Conservation (phyloP, 2,797 vertebrate genomes). For the Halcyon leucocephala region DNA sequence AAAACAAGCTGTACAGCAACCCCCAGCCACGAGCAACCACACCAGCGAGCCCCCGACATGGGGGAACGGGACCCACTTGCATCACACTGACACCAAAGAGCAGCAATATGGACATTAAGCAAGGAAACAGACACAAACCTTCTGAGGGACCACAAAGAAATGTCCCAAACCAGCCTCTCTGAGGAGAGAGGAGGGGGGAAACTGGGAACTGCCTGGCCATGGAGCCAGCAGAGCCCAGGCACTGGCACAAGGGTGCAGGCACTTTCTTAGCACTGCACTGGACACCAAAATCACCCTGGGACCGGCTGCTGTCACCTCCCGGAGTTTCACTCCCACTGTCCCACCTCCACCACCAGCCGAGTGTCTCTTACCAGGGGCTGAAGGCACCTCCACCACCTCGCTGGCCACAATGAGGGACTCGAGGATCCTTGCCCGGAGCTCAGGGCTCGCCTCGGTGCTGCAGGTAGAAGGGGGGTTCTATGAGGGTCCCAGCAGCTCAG, state of each 20-base stretch:
- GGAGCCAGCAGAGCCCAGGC: neutral
- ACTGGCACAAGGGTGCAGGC: fast-evolving
- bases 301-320: neutral
- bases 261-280: fast-evolving
- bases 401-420: slow-evolving; percentile 81
- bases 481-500: neutral
- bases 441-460: slow-evolving; percentile 80
- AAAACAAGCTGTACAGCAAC: fast-evolving
- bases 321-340: fast-evolving
- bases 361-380: slow-evolving; percentile 81
- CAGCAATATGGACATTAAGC: neutral
- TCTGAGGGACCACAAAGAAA: neutral
- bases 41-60: neutral
- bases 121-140: neutral
- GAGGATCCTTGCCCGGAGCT: slow-evolving; percentile 81
- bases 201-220: neutral
- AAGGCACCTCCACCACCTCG: slow-evolving; percentile 76
- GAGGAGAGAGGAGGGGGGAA: neutral
- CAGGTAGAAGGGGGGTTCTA: neutral
- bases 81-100: neutral
- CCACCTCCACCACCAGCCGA: fast-evolving
- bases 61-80: neutral
- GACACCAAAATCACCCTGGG: fast-evolving
- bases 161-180: neutral
- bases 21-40: fast-evolving